Evolutionary conservation across 1,140 invertebrate species (phyloP), one percentile per base, ranked within the genome.

Genomic region (Asobara japonica): DNA sequence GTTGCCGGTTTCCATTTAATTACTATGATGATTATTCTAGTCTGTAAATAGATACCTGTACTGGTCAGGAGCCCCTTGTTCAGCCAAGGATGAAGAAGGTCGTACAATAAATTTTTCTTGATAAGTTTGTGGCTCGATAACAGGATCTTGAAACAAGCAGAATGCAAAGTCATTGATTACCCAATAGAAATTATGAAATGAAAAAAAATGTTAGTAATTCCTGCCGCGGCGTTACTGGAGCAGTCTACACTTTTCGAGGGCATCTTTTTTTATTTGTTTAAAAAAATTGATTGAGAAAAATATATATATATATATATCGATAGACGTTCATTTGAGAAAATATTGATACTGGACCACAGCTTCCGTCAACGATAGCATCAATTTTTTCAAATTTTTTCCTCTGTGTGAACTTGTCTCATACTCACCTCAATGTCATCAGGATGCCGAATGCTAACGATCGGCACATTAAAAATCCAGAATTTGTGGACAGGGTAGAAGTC

Each of bases 51-150:
- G 10, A 3, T 84, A 82, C 91, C 90, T 73, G 88, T 89, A 74
- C 91, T 92, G 41, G 80, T 87, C 16, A 90, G 82, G n/a, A 90
- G 79, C 41, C 90, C 89, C 56, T 85, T 82, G 11, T 83, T 82
- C 3, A 90, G 82, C 89, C 91, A 92, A 1, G 89, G 87, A 60
- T 87, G 86, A 0, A 93, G 76, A 74, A 91, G 91, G 48, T 81
- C 83, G 78, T 93, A 93, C 3, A 90, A 87, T 10, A 83, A 74
- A 2, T 89, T 81, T 82, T 93, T 93, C 27, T 88, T 84, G 56
- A 91, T 88, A 72, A 89, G 84, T 75, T 89, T 90, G 18, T 83
- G 86, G 68, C 88, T 89, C 22, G 93, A 80, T 31, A 93, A 76
- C 56, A 76, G 76, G 86, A 89, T 78, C n/a, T 83, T 81, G 75